Evolutionary conservation across 2,888 invertebrate genomes (phyloP).

Genomic region (Mesorhabditis spiculigera): DNA sequence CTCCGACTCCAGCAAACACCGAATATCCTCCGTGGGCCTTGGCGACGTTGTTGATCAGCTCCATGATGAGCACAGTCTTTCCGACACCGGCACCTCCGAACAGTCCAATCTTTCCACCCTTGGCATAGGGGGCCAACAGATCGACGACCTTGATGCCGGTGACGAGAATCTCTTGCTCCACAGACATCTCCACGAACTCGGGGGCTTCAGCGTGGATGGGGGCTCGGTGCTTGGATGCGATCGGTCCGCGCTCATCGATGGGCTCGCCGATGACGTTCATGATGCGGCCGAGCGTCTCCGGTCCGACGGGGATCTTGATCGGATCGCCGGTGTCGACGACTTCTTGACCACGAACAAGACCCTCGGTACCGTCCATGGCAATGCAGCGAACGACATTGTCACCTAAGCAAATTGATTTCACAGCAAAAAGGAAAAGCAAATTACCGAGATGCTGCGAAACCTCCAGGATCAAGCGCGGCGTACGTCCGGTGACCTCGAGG

Average conservation of each 20-base stretch:
- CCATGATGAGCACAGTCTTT: constrained; percentile 92
- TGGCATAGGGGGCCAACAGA: constrained; percentile 84
- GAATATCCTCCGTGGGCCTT: constrained; percentile 93
- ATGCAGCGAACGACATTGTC: constrained; percentile 82
- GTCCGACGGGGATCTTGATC: constrained; percentile 87
- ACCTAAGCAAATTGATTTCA: no score
- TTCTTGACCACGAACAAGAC: constrained; percentile 75
- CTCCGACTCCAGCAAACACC: constrained; percentile 89
- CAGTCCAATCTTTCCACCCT: constrained; percentile 87
- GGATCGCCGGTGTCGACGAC: constrained; percentile 80
- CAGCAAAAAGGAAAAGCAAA: constrained; percentile 14
- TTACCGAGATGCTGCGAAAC: constrained; percentile 86
- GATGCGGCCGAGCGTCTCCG: constrained; percentile 83
- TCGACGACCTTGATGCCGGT: constrained; percentile 94
- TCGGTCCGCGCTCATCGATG: constrained; percentile 87
- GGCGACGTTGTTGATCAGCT: constrained; percentile 88
- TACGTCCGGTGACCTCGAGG: constrained; percentile 81
- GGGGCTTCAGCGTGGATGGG: constrained; percentile 89
- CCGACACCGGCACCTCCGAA: constrained; percentile 92
- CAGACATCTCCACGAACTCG: constrained; percentile 88
- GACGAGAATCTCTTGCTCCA: constrained; percentile 85
- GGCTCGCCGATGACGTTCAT: constrained; percentile 88
- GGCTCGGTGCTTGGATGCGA: constrained; percentile 72
- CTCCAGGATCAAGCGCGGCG: constrained; percentile 79
- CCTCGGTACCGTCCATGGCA: constrained; percentile 91